These are phyloP conservation scores for Cyprinodon diabolis DNA, from an alignment of 2,797 vertebrate genomes.

Conservation along the genomic window DNA sequence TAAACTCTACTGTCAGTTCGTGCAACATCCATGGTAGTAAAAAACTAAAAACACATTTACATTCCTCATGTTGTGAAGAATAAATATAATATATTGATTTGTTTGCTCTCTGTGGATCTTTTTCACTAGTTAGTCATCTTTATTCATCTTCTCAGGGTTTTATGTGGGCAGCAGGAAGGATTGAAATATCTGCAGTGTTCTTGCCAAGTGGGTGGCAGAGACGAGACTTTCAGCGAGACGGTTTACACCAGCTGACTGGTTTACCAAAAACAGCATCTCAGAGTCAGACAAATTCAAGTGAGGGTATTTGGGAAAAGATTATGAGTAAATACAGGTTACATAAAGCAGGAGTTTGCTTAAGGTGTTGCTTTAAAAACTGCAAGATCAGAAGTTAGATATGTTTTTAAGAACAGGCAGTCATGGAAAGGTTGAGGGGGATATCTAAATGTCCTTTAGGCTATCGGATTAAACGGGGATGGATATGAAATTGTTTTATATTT, in stretches of 20 bases:
- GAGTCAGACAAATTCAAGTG: conserved; percentile 39
- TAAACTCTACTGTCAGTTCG: no score
- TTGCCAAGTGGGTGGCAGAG: conserved; percentile 55
- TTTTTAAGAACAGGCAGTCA: conserved; percentile 3
- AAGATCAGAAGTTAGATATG: conserved; percentile 23
- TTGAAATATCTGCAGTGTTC: conserved; percentile 51
- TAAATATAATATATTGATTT: neutral
- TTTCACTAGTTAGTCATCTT: neutral
- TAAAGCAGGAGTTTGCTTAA: conserved; percentile 27
- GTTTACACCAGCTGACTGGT: conserved; percentile 54
- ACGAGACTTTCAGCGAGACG: conserved; percentile 36
- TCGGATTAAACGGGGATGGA: neutral
- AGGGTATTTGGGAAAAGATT: conserved; percentile 36
- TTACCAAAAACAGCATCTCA: conserved; percentile 26
- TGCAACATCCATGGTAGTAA: no score
- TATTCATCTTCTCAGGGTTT: conserved; percentile 18
- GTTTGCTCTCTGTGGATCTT: neutral
- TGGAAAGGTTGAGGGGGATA: neutral
- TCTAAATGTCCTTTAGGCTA: neutral
- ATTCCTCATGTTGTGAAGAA: no score
- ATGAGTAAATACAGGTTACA: conserved; percentile 49
- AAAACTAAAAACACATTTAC: no score
- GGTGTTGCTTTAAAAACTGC: neutral
- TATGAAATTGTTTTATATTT: neutral
- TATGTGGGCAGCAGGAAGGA: conserved; percentile 32